These are phyloP conservation scores for Bubalus kerabau DNA, from an alignment of 2,113 vertebrate species.

Conservation along the genomic window DNA sequence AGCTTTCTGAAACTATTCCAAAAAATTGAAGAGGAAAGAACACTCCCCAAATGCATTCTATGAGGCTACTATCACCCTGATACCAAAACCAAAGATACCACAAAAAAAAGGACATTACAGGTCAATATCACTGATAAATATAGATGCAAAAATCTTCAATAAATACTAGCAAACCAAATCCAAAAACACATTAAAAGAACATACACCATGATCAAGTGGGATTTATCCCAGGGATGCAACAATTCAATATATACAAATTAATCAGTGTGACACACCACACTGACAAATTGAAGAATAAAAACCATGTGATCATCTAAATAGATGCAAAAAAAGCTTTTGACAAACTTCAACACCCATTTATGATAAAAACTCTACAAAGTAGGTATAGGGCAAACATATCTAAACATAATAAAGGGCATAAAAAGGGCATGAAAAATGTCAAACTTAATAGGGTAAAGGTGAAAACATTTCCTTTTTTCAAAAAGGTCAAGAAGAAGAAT, in stretches of 20 bases:
- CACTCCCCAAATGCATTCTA: background rate
- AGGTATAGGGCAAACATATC: background rate
- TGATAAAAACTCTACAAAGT: background rate
- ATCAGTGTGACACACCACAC: background rate
- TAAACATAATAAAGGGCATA: background rate
- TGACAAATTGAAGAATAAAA: background rate
- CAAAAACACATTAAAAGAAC: background rate
- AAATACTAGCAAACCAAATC: background rate
- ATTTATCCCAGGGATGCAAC: background rate
- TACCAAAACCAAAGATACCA: background rate
- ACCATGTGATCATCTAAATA: background rate
- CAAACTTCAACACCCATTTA: background rate
- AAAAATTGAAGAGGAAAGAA: background rate
- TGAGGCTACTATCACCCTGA: background rate
- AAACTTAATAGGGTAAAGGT: background rate
- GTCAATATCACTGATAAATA: background rate
- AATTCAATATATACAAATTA: background rate
- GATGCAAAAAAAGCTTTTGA: background rate
- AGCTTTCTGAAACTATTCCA: background rate
- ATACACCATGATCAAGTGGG: background rate
- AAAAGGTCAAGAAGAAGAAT: background rate
- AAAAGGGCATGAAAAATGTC: background rate
- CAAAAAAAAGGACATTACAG: background rate
- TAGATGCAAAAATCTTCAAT: background rate
- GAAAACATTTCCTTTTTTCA: background rate